Evolutionary conservation across 2,888 invertebrate genomes (phyloP).

Genomic region (Sinodicranocentrus sp.): DNA sequence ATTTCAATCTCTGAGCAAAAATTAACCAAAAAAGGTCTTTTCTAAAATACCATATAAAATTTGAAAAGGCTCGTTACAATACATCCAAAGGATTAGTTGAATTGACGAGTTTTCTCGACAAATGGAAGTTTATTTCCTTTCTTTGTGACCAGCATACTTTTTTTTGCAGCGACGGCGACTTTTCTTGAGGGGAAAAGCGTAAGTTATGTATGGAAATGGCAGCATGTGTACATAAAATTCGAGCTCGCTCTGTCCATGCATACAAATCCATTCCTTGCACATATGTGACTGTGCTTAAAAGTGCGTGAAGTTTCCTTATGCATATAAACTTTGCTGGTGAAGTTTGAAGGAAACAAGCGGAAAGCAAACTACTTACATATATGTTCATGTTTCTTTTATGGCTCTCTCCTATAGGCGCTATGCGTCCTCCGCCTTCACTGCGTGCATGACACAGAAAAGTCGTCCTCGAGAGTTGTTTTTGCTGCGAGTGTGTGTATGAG

Average conservation of each 20-base stretch:
- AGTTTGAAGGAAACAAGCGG: neutral
- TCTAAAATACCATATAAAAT: too few relatives aligned
- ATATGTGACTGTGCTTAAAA: constrained; percentile 35
- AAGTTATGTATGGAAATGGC: neutral
- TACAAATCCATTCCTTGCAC: constrained; percentile 44
- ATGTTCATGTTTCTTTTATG: constrained; percentile 11
- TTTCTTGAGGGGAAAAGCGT: neutral
- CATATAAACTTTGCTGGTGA: neutral
- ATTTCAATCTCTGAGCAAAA: constrained; percentile 5
- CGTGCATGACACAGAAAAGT: constrained; percentile 66
- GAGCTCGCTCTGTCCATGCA: constrained; percentile 21
- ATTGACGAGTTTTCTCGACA: constrained; percentile 20
- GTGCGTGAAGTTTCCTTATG: constrained; percentile 44
- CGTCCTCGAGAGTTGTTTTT: constrained; percentile 55
- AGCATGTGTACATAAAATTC: neutral
- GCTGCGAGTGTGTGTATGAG: neutral
- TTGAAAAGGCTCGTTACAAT: neutral
- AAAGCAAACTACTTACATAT: neutral
- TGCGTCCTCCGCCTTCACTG: constrained; percentile 61
- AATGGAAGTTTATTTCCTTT: constrained; percentile 40
- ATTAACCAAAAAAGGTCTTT: too few relatives aligned
- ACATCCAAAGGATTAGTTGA: constrained; percentile 11
- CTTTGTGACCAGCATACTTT: constrained; percentile 37
- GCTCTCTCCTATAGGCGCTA: neutral
- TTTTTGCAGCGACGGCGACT: constrained; percentile 32